These are phyloP conservation scores for Pomacea maculata DNA, from an alignment of 1,140 invertebrate species.

Conservation along the genomic window DNA sequence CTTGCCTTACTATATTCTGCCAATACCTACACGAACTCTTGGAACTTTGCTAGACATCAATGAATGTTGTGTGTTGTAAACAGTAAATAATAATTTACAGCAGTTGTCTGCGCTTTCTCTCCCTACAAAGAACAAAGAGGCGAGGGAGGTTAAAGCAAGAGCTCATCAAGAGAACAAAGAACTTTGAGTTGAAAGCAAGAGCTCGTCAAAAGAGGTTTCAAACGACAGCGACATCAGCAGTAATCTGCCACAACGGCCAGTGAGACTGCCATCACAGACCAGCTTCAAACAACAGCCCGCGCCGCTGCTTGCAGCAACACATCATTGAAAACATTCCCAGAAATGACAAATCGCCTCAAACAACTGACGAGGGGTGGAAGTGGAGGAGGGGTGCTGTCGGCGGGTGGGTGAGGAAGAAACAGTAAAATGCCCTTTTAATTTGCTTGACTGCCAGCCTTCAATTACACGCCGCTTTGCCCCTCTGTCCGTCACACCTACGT, in stretches of 20 bases:
- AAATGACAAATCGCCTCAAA: slow-evolving; percentile 3
- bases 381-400: not conserved
- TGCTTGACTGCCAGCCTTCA: not conserved
- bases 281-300: too few species aligned
- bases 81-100: too few species aligned
- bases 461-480: slow-evolving; percentile 13
- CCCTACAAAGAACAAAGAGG: not conserved
- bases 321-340: not conserved
- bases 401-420: not conserved
- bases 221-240: too few species aligned
- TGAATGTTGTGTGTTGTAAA: too few species aligned
- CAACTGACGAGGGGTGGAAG: not conserved
- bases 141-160: too few species aligned
- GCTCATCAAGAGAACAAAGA: too few species aligned
- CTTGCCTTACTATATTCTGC: not conserved
- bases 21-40: not conserved
- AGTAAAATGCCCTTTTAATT: slow-evolving; percentile 16
- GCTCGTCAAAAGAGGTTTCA: too few species aligned
- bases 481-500: not conserved
- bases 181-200: too few species aligned
- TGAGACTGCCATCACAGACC: too few species aligned
- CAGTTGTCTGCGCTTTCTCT: too few species aligned
- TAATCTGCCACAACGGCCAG: too few species aligned
- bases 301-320: not conserved
- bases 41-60: too few species aligned